These are phyloP conservation scores for Florisuga fusca DNA, from an alignment of 2,797 vertebrate genomes.

Conservation along the genomic window DNA sequence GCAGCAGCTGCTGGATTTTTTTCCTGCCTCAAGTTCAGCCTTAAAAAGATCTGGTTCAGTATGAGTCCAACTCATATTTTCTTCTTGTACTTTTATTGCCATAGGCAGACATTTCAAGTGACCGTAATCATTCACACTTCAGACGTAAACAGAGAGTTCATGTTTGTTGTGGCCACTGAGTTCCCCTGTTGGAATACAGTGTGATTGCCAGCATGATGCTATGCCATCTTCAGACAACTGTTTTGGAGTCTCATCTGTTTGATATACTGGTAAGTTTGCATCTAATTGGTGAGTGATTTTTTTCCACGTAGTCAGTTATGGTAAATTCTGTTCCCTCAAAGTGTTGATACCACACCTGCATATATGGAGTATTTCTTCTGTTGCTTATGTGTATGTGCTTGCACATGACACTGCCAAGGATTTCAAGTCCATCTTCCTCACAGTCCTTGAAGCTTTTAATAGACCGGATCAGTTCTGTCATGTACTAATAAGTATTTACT, in stretches of 20 bases:
- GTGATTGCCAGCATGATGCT: neutral
- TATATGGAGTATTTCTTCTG: neutral
- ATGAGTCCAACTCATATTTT: neutral
- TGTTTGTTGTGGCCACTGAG: neutral
- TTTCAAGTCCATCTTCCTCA: neutral
- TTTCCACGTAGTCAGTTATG: neutral
- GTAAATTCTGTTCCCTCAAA: neutral
- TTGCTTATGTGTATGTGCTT: neutral
- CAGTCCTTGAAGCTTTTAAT: neutral
- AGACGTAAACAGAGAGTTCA: neutral
- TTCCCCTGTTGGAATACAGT: neutral
- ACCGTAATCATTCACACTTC: neutral
- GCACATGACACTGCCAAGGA: neutral
- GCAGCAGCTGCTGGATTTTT: neutral
- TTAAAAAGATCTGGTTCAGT: neutral
- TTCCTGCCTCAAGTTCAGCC: neutral
- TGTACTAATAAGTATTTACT: neutral
- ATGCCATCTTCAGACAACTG: constrained; percentile 51
- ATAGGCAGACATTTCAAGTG: neutral
- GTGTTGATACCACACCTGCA: neutral
- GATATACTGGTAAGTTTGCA: neutral
- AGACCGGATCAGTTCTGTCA: neutral
- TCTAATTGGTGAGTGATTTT: neutral
- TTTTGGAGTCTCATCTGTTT: neutral
- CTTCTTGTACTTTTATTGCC: neutral